Evolutionary conservation across 1,140 invertebrate genomes (phyloP).

Genomic region (Caenorhabditis inopinata): DNA sequence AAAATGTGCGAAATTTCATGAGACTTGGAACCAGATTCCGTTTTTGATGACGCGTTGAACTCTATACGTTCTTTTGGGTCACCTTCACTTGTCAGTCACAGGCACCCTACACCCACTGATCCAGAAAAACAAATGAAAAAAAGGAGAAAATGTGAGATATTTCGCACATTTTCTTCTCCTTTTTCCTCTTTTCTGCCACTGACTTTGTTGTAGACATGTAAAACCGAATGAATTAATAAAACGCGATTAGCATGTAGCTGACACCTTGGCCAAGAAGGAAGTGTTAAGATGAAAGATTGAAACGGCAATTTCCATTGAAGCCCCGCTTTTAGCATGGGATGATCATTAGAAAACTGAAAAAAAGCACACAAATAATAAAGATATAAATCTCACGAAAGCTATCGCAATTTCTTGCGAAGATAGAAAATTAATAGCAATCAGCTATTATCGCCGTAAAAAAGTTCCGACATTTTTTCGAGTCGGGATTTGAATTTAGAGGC

Average conservation of each 20-base stretch:
- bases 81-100: constrained; percentile 15
- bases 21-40: not conserved
- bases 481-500: too few species aligned
- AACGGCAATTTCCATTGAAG: too few species aligned
- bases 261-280: not conserved
- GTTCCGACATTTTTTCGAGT: too few species aligned
- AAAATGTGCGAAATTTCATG: too few species aligned
- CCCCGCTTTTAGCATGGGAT: too few species aligned
- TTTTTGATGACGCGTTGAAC: not conserved
- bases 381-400: too few species aligned
- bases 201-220: not conserved
- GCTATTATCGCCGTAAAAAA: too few species aligned
- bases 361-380: too few species aligned
- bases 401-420: too few species aligned
- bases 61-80: not conserved
- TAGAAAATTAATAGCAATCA: too few species aligned
- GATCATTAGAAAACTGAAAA: too few species aligned
- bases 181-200: not conserved
- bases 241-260: constrained; percentile 2
- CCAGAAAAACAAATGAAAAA: not conserved
- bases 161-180: not conserved
- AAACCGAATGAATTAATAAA: constrained; percentile 14
- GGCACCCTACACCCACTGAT: not conserved
- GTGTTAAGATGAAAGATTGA: not conserved
- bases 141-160: not conserved